Percentiles rank a stretch among this genome's conserved stretches.
These are phyloP conservation scores for Phalacrocorax pelagicus DNA, from an alignment of 2,113 vertebrate genomes.

Conservation along the genomic window DNA sequence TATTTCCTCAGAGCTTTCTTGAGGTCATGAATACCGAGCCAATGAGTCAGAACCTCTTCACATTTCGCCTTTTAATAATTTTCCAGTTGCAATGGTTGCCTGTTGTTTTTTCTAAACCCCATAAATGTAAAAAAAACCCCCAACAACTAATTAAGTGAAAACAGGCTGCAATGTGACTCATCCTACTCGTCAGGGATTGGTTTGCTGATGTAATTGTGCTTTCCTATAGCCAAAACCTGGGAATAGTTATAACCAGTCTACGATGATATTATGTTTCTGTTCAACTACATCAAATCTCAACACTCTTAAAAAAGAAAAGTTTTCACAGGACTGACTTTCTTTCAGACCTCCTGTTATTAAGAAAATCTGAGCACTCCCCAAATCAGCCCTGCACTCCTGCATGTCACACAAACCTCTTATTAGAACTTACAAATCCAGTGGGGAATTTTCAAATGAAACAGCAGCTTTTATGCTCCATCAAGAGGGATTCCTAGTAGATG, in stretches of 20 bases:
- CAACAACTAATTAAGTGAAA: constrained; percentile 56
- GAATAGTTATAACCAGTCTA: constrained; percentile 17
- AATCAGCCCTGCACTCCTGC: not conserved
- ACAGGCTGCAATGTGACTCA: constrained; percentile 65
- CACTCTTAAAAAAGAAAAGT: not conserved
- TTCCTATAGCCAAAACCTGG: constrained; percentile 21
- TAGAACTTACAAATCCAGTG: not conserved
- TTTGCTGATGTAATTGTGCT: constrained; percentile 62
- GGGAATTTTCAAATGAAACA: not conserved
- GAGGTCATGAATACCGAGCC: constrained; percentile 8
- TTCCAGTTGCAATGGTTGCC: constrained; percentile 49
- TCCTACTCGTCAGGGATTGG: constrained; percentile 21
- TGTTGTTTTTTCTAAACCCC: constrained; percentile 23
- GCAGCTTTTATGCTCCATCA: not conserved
- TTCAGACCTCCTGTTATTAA: not conserved
- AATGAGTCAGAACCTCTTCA: constrained; percentile 64
- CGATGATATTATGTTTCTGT: not conserved
- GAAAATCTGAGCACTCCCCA: not conserved
- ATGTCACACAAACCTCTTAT: not conserved
- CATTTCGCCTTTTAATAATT: constrained; percentile 53
- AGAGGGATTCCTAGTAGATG: not conserved
- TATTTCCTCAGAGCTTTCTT: constrained; percentile 19
- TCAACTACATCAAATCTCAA: constrained; percentile 25
- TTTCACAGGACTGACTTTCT: not conserved
- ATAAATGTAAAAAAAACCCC: constrained; percentile 44